Conservation (phyloP, 2,113 vertebrate genomes). For the Propithecus coquereli region DNA sequence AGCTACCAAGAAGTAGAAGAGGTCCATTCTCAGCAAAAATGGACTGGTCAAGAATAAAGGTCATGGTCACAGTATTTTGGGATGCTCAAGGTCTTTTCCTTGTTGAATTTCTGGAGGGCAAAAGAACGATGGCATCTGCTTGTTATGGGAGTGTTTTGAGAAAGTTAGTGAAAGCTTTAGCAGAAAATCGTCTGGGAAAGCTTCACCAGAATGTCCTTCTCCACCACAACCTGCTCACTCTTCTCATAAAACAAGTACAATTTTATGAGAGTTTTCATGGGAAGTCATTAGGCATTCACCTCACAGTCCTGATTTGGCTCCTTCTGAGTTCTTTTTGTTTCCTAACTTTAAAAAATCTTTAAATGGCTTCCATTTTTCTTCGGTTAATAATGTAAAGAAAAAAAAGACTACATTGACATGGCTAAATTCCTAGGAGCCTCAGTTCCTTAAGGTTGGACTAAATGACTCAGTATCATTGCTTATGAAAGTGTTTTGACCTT, state of each 20-base stretch:
- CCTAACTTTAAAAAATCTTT: background rate
- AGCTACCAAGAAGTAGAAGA: background rate
- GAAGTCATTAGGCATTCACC: background rate
- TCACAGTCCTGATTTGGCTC: background rate
- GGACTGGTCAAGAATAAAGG: background rate
- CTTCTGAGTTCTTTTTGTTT: background rate
- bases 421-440: background rate
- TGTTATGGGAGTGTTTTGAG: background rate
- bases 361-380: background rate
- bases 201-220: background rate
- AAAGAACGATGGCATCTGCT: background rate
- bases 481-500: background rate
- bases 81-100: background rate
- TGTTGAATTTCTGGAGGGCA: background rate
- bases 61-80: background rate
- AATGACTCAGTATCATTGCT: background rate
- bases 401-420: background rate
- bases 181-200: background rate
- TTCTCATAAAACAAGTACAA: background rate
- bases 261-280: background rate
- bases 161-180: background rate
- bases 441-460: background rate
- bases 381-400: background rate
- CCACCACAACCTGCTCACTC: background rate
- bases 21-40: background rate